phyloP scores from a whole-genome alignment of 1,140 invertebrate genomes.

The Orius insidiosus region DNA sequence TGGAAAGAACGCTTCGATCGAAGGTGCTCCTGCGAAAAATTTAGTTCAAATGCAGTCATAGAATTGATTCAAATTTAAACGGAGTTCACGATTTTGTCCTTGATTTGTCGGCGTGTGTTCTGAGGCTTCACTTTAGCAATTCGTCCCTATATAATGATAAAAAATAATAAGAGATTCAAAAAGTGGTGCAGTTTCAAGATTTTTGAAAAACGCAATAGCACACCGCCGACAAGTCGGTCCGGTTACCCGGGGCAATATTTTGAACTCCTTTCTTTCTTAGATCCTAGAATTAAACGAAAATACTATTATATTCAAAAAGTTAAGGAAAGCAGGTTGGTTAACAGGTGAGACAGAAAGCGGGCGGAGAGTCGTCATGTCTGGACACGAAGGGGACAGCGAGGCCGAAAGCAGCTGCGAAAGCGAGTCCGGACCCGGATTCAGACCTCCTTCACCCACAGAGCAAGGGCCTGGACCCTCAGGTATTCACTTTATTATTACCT shows the following conservation, averaged over 20 bases:
- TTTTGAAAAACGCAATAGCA: constrained; percentile 1
- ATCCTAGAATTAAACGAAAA: neutral
- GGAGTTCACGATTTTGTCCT: constrained; percentile 19
- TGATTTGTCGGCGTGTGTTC: constrained; percentile 16
- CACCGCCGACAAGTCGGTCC: constrained; percentile 8
- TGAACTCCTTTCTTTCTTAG: neutral
- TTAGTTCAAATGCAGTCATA: no score
- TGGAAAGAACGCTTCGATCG: no score
- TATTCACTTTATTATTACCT: no score
- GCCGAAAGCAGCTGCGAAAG: constrained; percentile 24
- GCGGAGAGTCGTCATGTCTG: constrained; percentile 16
- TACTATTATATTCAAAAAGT: neutral
- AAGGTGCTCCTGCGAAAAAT: no score
- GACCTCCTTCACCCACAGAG: constrained; percentile 18
- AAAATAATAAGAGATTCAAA: no score
- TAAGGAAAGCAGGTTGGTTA: constrained; percentile 16
- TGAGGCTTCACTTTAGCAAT: constrained; percentile 7
- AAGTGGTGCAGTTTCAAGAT: neutral
- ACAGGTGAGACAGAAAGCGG: constrained; percentile 15
- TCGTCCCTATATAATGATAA: no score
- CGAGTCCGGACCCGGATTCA: constrained; percentile 23
- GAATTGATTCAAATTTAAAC: no score
- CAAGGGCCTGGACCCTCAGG: constrained; percentile 20
- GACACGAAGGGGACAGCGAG: constrained; percentile 21
- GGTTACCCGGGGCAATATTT: neutral